Base-by-base conservation (phyloP, 1,140 invertebrate species). In the Hycleus phaleratus region DNA sequence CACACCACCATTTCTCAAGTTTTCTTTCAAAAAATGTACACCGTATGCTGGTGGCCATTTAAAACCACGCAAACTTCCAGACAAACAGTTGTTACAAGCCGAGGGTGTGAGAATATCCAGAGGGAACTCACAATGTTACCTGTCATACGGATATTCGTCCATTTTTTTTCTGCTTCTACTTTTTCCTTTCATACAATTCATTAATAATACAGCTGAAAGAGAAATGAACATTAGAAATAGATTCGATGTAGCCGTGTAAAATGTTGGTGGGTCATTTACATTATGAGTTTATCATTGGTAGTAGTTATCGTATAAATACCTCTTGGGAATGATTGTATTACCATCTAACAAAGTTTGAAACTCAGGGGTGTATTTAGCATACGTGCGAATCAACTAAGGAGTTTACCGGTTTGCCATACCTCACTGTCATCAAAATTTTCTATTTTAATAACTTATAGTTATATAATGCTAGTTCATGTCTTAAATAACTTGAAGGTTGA, bases 61-160 rank as follows among this genome's bases (percentile, higher is more conserved):
- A 60, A 63, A 63, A 63, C 61, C 61, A 48, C 61, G 53, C 53
- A 63, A 63, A 63, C 52, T 63, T 63, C 61, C 59, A 57, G 53
- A 42, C 46, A 57, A 54, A 57, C 61, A 50, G 55, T 46, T 63
- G 61, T 42, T 49, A 58, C 46, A 63, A 63, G 57, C 59, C 46
- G 57, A 51, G 32, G 32, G 32, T 32, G 7, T 32, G 32, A 32
- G 32, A 7, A 32, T 32, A 32, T 32, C 32, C 4, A 32, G 4
- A 32, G 32, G 32, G 7, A 32, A 32, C 32, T 32, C 32, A 7
- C 32, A 32, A 18, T 1, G 52, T 53, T 63, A 63, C 61, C 61
- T 63, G 61, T 57, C 48, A 54, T 52, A 47, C 53, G 49, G 56
- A 58, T 62, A 56, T 49, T 55, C 49, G 47, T 42, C 45, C 51